Base-by-base conservation (phyloP, 2,888 invertebrate genomes). In the Epistrophe grossulariae region DNA sequence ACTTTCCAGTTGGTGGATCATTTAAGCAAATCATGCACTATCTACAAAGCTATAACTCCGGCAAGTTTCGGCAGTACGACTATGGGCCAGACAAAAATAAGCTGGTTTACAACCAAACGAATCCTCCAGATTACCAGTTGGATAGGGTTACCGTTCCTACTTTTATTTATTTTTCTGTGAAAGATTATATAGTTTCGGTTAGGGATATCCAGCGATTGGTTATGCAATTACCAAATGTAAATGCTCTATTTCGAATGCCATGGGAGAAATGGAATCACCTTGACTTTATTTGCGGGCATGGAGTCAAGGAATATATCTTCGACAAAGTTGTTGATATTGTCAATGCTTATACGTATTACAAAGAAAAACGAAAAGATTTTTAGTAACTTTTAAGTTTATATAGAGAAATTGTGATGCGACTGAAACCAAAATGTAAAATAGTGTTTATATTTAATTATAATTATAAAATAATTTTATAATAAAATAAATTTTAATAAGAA, bases 11-110 rank as follows among this genome's bases (percentile, higher is more conserved):
- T 0, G 92, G 92, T 2, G 92, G 92, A 45, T 92, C 92, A 0
- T 90, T 92, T 45, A 92, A 92, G 62, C 92, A 92, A 88, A 88
- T 92, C 31, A 92, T 92, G 90, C 92, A 92, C 82, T 92, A 92
- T 68, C 92, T 92, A 52, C 92, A 92, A 79, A 92, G 91, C 8
- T 92, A 92, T 35, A 90, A 92, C n/a, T 92, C 92, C 10, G 91
- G 91, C 13, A 90, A 91, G 31, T 92, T 92, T 52, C 90, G 92
- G 4, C 91, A 92, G 13, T 92, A 92, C 59, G 92, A 92, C 76
- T 91, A 92, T 59, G 92, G 92, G 0, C 89, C 78, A 3, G 70
- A 82, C 64, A 90, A 90, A n/a, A 92, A 92, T 72, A 90, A 89
- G 89, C 59, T 90, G 10, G 88, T 90, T 70, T 92, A 92, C 60